Evolutionary conservation across 1,140 invertebrate genomes (phyloP).

Genomic region (Radopholus similis): DNA sequence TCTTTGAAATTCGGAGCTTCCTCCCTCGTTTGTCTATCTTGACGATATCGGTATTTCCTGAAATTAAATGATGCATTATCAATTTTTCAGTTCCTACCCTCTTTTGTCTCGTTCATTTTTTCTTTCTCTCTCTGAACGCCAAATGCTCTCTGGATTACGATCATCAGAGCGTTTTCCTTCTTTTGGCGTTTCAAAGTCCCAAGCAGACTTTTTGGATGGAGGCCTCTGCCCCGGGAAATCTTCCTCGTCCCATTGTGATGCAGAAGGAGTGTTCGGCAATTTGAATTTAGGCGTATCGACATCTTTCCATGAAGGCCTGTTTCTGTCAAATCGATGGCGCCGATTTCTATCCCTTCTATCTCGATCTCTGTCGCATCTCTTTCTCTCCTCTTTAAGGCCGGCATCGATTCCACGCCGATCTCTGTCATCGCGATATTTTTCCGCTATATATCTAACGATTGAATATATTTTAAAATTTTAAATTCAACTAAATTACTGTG

Average conservation of each 20-base stretch:
- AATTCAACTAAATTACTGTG: slow-evolving; percentile 25
- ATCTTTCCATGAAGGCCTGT: slow-evolving; percentile 61
- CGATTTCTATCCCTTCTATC: slow-evolving; percentile 52
- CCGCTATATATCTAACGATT: slow-evolving; percentile 71
- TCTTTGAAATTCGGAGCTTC: slow-evolving; percentile 38
- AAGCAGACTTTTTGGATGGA: slow-evolving; percentile 67
- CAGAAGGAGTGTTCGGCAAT: slow-evolving; percentile 64
- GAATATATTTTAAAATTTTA: slow-evolving; percentile 14
- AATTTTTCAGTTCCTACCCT: slow-evolving; percentile 61
- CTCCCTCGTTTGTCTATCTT: slow-evolving; percentile 14
- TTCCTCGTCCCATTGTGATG: slow-evolving; percentile 79
- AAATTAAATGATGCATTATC: slow-evolving; percentile 1
- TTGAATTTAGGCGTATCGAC: slow-evolving; percentile 70
- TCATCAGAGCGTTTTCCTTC: slow-evolving; percentile 63
- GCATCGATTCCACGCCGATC: slow-evolving; percentile 41
- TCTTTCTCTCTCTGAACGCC: slow-evolving; percentile 46
- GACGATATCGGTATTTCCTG: slow-evolving; percentile 1
- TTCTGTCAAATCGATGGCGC: slow-evolving; percentile 50
- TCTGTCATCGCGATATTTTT: slow-evolving; percentile 61
- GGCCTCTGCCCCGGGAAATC: slow-evolving; percentile 59
- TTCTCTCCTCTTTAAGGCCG: slow-evolving; percentile 26
- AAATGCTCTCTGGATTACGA: slow-evolving; percentile 42
- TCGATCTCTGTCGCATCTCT: slow-evolving; percentile 42
- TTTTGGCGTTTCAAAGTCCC: slow-evolving; percentile 75
- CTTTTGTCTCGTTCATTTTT: slow-evolving; percentile 23